Evolutionary conservation across 2,113 vertebrate species (phyloP).

Genomic region (Myrmophylax atrothorax): DNA sequence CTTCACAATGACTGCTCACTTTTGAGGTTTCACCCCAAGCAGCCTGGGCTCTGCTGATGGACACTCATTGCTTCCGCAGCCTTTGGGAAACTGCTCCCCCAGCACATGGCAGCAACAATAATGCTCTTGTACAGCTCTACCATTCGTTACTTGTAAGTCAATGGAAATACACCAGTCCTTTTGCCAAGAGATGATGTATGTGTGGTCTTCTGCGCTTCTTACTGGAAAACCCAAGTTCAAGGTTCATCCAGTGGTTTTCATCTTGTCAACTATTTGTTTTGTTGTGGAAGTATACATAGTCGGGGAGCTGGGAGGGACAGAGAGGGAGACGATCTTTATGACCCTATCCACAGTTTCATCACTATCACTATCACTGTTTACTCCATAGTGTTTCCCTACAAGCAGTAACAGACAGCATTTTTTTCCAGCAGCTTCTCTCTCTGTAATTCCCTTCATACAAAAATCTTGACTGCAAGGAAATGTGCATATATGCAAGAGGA

Average conservation of each 20-base stretch:
- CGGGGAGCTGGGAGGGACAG: not conserved
- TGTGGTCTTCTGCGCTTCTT: not conserved
- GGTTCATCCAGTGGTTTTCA: not conserved
- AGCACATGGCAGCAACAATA: not conserved
- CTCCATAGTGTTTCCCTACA: not conserved
- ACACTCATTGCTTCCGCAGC: not conserved
- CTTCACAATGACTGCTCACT: not conserved
- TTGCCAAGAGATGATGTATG: not conserved
- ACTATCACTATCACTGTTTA: not conserved
- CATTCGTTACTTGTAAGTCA: not conserved
- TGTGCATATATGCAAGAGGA: not conserved
- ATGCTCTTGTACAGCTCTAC: fast-evolving
- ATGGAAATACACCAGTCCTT: not conserved
- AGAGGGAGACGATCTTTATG: not conserved
- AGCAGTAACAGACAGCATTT: fast-evolving
- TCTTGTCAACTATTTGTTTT: not conserved
- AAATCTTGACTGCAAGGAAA: not conserved
- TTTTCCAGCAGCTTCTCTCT: not conserved
- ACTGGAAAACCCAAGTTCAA: not conserved
- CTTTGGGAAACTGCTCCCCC: not conserved
- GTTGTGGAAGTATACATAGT: not conserved
- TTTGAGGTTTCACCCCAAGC: not conserved
- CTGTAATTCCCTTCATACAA: not conserved
- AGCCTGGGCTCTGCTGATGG: not conserved
- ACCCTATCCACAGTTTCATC: not conserved